Evolutionary conservation across 2,113 vertebrate genomes (phyloP).

Genomic region (Hippocampus mohnikei): DNA sequence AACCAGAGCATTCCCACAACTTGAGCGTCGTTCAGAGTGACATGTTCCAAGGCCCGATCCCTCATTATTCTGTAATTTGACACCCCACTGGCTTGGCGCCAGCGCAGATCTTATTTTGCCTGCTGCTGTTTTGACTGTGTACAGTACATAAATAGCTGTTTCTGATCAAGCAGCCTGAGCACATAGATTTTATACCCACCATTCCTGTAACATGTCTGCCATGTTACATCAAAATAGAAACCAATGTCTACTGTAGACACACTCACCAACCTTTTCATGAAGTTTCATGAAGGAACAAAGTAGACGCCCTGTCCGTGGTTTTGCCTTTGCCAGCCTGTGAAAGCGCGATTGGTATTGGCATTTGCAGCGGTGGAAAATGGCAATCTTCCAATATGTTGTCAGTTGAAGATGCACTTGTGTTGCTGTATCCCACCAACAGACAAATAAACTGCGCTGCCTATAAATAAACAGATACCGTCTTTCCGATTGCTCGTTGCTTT

Average conservation of each 20-base stretch:
- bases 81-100: background rate
- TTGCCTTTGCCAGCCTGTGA: too few relatives aligned
- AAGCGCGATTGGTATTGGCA: too few relatives aligned
- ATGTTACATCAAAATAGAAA: too few relatives aligned
- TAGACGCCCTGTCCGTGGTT: too few relatives aligned
- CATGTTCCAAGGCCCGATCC: slow-evolving; percentile 1
- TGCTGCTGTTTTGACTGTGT: background rate
- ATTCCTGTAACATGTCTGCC: background rate
- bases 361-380: too few relatives aligned
- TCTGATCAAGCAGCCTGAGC: background rate
- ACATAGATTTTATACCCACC: background rate
- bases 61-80: background rate
- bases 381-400: background rate
- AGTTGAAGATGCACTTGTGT: slow-evolving; percentile 22
- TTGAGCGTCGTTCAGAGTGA: slow-evolving; percentile 7
- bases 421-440: slow-evolving; percentile 33
- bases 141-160: background rate
- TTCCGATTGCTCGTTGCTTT: slow-evolving; percentile 35
- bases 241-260: too few relatives aligned
- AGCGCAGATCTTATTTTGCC: background rate
- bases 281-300: too few relatives aligned
- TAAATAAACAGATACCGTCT: slow-evolving; percentile 57
- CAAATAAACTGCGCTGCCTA: slow-evolving; percentile 49
- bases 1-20: background rate
- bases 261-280: too few relatives aligned